A percentile compares a stretch with the other conserved stretches of the same genome.
Conservation (phyloP, 30 jellyfish, hydroid and myxozoan species). For the Aurelia aurita complex sp. Pacific region DNA sequence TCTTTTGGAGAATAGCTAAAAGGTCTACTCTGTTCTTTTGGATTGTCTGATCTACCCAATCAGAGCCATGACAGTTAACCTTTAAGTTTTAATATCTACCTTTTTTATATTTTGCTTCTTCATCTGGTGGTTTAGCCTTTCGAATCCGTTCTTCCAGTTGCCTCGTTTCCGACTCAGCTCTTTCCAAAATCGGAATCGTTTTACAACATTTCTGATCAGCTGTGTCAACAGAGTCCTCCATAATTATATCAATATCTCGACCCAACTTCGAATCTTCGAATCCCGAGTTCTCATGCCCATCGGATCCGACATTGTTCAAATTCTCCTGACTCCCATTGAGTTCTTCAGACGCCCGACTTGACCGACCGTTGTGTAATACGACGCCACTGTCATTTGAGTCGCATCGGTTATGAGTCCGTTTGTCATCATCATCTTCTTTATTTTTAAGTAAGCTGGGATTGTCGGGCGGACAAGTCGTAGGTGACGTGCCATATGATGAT, state of each 20-base stretch:
- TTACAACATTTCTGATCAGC: slow-evolving; percentile 6
- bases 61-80: not conserved
- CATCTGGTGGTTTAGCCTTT: slow-evolving; percentile 28
- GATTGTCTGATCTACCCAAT: no score
- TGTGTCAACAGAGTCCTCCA: slow-evolving; percentile 6
- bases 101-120: slow-evolving; percentile 49
- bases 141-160: slow-evolving; percentile 54
- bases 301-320: slow-evolving; percentile 36
- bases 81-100: slow-evolving; percentile 7
- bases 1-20: not conserved
- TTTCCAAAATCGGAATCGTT: slow-evolving; percentile 2
- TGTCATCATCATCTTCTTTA: slow-evolving; percentile 14
- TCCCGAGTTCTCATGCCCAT: slow-evolving; percentile 9
- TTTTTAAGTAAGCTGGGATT: not conserved
- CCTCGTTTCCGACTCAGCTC: slow-evolving; percentile 14
- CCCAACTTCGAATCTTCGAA: slow-evolving; percentile 32
- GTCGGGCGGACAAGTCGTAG: slow-evolving; percentile 12
- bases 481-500: slow-evolving; percentile 49
- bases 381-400: slow-evolving; percentile 97
- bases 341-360: slow-evolving; percentile 85
- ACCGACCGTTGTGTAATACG: slow-evolving; percentile 64
- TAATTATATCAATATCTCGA: not conserved
- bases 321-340: slow-evolving; percentile 54
- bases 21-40: not conserved
- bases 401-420: slow-evolving; percentile 68